phyloP scores from a whole-genome alignment of 2,113 vertebrate species.

The Pygoscelis antarcticus region DNA sequence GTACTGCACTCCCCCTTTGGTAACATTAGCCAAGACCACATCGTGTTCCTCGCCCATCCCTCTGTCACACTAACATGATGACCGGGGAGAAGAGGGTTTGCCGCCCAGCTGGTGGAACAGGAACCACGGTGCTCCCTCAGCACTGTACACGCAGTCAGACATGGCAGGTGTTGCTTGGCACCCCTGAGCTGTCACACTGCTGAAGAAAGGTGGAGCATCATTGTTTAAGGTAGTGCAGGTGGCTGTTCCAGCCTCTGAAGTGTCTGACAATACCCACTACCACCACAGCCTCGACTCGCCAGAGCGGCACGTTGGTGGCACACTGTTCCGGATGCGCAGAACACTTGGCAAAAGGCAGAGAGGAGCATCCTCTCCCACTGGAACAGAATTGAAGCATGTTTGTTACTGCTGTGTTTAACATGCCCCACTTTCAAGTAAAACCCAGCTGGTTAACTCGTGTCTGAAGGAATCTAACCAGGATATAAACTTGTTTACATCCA shows the following conservation, averaged over 20 bases:
- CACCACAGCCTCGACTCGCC: accelerated
- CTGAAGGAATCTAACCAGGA: neutral
- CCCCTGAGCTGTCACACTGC: neutral
- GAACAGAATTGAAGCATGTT: neutral
- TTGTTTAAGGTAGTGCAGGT: neutral
- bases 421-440: neutral
- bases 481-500: neutral
- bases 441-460: neutral
- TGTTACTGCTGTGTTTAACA: neutral
- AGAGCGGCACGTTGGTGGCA: neutral
- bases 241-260: neutral
- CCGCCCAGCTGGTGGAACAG: neutral
- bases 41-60: neutral
- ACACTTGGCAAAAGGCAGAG: accelerated
- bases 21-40: neutral
- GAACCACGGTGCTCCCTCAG: accelerated
- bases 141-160: accelerated
- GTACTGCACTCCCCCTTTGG: neutral
- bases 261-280: neutral
- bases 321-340: neutral
- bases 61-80: accelerated
- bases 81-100: accelerated
- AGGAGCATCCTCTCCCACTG: neutral
- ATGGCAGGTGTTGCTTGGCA: neutral
- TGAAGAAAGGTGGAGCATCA: neutral